A percentile compares a stretch with the other conserved stretches of the same genome.
These are phyloP conservation scores for Scolopax rusticola DNA, from an alignment of 2,797 vertebrate genomes.

Conservation along the genomic window DNA sequence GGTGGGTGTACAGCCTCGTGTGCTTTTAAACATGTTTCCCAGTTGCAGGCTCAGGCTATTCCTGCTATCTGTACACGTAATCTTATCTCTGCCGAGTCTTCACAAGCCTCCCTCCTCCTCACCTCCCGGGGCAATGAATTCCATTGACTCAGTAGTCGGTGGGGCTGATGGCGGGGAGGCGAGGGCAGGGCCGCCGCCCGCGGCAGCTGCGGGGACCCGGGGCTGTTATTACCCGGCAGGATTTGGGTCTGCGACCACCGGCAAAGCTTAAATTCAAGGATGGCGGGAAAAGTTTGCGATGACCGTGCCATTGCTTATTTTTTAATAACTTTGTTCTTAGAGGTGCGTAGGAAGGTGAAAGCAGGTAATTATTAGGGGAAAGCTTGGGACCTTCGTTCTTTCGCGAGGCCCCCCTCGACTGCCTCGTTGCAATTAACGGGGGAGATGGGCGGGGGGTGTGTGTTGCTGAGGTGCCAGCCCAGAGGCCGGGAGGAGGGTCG, in stretches of 20 bases:
- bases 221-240: neutral
- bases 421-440: rapidly evolving
- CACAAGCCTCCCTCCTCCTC: neutral
- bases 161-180: neutral
- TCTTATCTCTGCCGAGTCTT: neutral
- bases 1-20: neutral
- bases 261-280: neutral
- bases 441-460: too few species aligned
- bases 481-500: rapidly evolving
- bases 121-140: neutral
- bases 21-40: neutral
- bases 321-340: neutral
- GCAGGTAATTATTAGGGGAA: rapidly evolving
- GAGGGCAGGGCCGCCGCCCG: neutral
- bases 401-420: too few species aligned
- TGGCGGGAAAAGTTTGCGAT: neutral
- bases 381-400: neutral
- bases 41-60: neutral
- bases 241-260: rapidly evolving
- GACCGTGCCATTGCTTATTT: neutral
- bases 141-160: neutral
- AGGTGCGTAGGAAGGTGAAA: neutral
- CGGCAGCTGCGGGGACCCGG: neutral
- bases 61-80: neutral
- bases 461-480: neutral